Percentiles rank a stretch among this genome's conserved stretches.
phyloP scores from a whole-genome alignment of 2,888 invertebrate genomes.

The Drosophila monieri region DNA sequence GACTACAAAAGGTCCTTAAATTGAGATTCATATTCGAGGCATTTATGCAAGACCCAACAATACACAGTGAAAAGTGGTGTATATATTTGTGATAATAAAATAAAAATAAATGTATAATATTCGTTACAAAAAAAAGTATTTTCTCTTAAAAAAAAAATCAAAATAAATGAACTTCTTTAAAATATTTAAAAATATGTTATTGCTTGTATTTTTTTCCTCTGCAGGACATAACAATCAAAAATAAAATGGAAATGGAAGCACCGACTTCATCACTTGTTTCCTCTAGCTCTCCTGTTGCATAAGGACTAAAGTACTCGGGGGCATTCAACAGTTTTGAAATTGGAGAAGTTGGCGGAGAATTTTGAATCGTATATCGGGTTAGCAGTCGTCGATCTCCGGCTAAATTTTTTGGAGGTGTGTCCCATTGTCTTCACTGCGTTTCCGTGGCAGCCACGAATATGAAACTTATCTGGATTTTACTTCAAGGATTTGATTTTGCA shows the following conservation, averaged over 20 bases:
- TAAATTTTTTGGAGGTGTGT: slow-evolving; percentile 77
- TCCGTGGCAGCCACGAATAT: slow-evolving; percentile 67
- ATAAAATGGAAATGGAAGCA: slow-evolving; percentile 75
- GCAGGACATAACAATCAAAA: slow-evolving; percentile 54
- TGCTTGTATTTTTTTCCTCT: slow-evolving; percentile 9
- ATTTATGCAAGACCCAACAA: slow-evolving; percentile 63
- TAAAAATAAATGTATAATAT: too few relatives aligned
- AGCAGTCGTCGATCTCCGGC: slow-evolving; percentile 31
- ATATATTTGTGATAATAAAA: not conserved
- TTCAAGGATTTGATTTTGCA: slow-evolving; percentile 51
- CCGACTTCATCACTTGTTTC: slow-evolving; percentile 83
- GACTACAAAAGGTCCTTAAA: slow-evolving; percentile 44
- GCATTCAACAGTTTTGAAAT: slow-evolving; percentile 56
- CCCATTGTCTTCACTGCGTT: slow-evolving; percentile 69
- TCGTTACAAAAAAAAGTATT: not conserved
- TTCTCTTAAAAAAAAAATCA: not conserved
- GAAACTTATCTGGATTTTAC: slow-evolving; percentile 57
- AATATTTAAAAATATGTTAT: not conserved
- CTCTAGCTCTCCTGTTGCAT: slow-evolving; percentile 74
- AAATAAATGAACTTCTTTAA: not conserved
- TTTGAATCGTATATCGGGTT: slow-evolving; percentile 75
- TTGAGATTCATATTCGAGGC: slow-evolving; percentile 48
- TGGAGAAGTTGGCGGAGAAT: slow-evolving; percentile 52
- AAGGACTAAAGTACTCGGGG: slow-evolving; percentile 41
- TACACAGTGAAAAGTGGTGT: not conserved